Conservation (phyloP, 2,888 invertebrate genomes). For the Glaucopsyche alexis region DNA sequence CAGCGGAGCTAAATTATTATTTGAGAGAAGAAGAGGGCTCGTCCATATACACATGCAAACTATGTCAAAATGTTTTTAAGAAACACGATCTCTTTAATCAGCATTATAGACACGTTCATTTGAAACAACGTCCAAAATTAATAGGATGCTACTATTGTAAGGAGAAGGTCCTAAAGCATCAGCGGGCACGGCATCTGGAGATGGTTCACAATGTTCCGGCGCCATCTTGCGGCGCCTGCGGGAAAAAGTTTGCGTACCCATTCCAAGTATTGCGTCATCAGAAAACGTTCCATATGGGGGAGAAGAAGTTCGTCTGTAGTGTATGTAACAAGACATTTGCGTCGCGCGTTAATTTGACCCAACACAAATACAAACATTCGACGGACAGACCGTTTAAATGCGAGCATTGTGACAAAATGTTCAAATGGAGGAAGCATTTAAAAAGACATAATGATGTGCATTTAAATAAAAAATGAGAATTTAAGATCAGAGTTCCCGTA, state of each 20-base stretch:
- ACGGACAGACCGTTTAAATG: conserved; percentile 47
- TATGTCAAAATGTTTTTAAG: conserved; percentile 48
- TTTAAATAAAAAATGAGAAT: conserved; percentile 33
- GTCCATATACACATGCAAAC: conserved; percentile 46
- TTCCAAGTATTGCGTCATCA: conserved; percentile 54
- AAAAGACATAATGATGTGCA: conserved; percentile 42
- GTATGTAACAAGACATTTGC: conserved; percentile 73
- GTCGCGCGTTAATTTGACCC: conserved; percentile 45
- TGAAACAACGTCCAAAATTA: conserved; percentile 49
- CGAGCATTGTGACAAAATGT: conserved; percentile 44
- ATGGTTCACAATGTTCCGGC: conserved; percentile 55
- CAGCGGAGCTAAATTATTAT: conserved; percentile 46
- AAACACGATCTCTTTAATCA: conserved; percentile 54
- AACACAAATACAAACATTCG: conserved; percentile 47
- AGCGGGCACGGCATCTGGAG: conserved; percentile 54
- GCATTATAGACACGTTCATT: conserved; percentile 56
- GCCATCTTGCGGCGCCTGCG: conserved; percentile 56
- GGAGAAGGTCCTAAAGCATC: conserved; percentile 47
- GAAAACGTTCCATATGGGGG: conserved; percentile 56
- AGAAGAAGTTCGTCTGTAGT: conserved; percentile 60
- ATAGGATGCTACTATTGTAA: conserved; percentile 55
- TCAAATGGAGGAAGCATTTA: conserved; percentile 45
- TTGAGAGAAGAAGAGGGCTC: conserved; percentile 38
- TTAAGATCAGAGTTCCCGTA: neutral
- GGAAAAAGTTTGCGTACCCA: conserved; percentile 54